Percentiles rank a stretch among this genome's conserved stretches.
phyloP scores from a whole-genome alignment of 2,888 invertebrate species.

The Chymomyza procnemis region DNA sequence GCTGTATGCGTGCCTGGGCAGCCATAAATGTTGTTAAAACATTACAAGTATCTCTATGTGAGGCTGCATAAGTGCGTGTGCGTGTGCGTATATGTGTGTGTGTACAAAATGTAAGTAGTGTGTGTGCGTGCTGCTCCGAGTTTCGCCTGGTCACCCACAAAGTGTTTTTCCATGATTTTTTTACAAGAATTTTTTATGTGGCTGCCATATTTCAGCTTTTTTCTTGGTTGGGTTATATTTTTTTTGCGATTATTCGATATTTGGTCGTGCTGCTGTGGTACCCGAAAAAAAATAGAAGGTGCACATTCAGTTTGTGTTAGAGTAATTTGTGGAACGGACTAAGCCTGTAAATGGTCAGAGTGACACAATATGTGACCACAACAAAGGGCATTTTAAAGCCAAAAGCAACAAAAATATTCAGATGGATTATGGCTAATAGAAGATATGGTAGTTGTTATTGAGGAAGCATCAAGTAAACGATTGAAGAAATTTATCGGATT shows the following conservation, averaged over 20 bases:
- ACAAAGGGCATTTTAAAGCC: too few species aligned
- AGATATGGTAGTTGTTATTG: too few species aligned
- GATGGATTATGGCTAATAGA: too few species aligned
- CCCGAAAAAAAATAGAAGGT: too few species aligned
- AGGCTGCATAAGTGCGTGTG: background rate
- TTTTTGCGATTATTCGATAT: background rate
- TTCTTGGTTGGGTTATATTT: background rate
- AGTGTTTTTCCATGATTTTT: constrained; percentile 9
- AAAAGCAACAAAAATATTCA: too few species aligned
- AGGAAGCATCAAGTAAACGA: too few species aligned
- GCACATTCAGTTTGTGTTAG: too few species aligned
- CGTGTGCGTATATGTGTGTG: background rate
- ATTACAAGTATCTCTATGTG: constrained; percentile 15
- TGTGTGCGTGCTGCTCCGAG: background rate
- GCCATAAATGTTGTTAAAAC: constrained; percentile 27
- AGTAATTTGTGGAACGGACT: too few species aligned
- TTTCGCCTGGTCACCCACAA: background rate
- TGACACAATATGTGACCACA: too few species aligned
- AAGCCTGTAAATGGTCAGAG: too few species aligned
- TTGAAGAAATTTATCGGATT: too few species aligned
- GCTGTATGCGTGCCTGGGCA: constrained; percentile 16
- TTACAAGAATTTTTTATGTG: background rate
- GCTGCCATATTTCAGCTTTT: background rate
- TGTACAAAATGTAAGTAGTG: background rate
- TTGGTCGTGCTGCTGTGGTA: too few species aligned